A percentile compares a stretch with the other conserved stretches of the same genome.
Conservation (phyloP, 2,888 invertebrate genomes). For the Acleris laterana region DNA sequence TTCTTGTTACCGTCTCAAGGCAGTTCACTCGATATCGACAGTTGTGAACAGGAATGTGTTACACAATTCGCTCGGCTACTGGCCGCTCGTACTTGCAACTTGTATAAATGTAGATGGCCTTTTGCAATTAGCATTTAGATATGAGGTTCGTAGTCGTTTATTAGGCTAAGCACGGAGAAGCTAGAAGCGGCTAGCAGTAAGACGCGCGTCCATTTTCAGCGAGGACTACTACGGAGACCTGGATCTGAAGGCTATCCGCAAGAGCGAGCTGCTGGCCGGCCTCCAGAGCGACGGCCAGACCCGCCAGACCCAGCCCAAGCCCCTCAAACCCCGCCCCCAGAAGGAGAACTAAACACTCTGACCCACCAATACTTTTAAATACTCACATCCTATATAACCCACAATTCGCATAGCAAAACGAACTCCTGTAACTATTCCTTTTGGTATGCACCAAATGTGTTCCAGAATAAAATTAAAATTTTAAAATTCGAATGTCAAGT, state of each 20-base stretch:
- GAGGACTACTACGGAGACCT: constrained; percentile 98
- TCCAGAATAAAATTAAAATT: constrained; percentile 68
- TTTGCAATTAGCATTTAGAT: constrained; percentile 46
- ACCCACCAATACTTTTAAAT: constrained; percentile 71
- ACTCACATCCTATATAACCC: constrained; percentile 68
- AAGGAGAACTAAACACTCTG: constrained; percentile 76
- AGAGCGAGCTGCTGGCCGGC: constrained; percentile 95
- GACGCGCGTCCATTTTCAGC: constrained; percentile 87
- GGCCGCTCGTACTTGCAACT: constrained; percentile 53
- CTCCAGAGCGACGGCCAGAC: constrained; percentile 86
- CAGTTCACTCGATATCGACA: constrained; percentile 68
- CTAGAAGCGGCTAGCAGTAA: constrained; percentile 75
- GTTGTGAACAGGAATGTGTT: constrained; percentile 68
- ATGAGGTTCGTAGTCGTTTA: constrained; percentile 15
- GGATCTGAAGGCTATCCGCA: constrained; percentile 97
- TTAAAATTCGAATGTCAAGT: constrained; percentile 57
- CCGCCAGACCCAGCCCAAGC: constrained; percentile 70
- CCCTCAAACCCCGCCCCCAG: constrained; percentile 83
- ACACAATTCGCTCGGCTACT: constrained; percentile 70
- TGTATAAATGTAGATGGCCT: constrained; percentile 65
- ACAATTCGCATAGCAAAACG: constrained; percentile 62
- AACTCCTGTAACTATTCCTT: constrained; percentile 49
- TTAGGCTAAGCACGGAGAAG: constrained; percentile 57
- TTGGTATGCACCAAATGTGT: constrained; percentile 64
- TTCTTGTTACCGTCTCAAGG: constrained; percentile 75